A percentile compares a stretch with the other conserved stretches of the same genome.
These are phyloP conservation scores for Phaetusa simplex DNA, from an alignment of 2,113 vertebrate genomes.

Conservation along the genomic window DNA sequence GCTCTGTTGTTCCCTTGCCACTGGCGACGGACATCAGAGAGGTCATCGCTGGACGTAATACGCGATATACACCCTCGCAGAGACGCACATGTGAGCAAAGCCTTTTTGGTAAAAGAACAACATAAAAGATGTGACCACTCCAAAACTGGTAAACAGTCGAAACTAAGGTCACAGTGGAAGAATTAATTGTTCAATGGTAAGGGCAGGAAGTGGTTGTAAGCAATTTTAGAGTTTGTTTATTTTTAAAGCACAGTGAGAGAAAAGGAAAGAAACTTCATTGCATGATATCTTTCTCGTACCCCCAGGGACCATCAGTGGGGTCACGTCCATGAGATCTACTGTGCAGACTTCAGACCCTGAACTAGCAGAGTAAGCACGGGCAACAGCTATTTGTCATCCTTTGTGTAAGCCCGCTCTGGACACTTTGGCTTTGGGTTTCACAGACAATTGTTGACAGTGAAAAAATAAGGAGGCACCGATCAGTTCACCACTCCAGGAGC, in stretches of 20 bases:
- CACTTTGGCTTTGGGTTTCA: neutral
- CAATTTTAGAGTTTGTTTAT: neutral
- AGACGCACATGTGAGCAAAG: neutral
- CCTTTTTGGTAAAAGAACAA: neutral
- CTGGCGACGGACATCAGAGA: neutral
- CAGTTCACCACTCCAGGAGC: neutral
- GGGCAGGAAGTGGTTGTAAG: conserved; percentile 13
- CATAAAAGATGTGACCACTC: neutral
- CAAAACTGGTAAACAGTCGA: neutral
- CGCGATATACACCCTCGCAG: neutral
- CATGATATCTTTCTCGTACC: neutral
- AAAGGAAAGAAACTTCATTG: neutral
- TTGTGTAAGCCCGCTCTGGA: neutral
- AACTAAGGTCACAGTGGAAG: neutral
- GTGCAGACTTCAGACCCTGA: neutral
- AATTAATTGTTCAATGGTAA: neutral
- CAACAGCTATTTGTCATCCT: neutral
- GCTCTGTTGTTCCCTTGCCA: neutral
- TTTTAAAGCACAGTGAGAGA: neutral
- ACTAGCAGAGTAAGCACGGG: neutral
- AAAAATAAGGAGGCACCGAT: neutral
- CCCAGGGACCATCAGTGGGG: neutral
- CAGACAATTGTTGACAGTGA: neutral
- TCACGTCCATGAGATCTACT: neutral
- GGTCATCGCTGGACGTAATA: neutral